Evolutionary conservation across 2,797 vertebrate species (phyloP), one percentile per base, ranked within the genome.

Genomic region (Liasis olivaceus): DNA sequence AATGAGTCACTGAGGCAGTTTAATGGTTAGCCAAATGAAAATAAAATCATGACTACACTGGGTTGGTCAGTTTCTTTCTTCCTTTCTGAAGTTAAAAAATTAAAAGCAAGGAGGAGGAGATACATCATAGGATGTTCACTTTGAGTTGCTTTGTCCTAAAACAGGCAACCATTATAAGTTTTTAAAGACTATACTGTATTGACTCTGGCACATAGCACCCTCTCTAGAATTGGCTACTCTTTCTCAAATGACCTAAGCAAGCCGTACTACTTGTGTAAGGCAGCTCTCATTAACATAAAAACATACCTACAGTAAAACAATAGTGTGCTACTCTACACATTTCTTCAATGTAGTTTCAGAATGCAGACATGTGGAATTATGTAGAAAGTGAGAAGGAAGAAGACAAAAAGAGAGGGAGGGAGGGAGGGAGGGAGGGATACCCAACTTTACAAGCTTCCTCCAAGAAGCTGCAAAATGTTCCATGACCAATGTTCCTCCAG

Each of bases 1-100:
- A 93, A 85, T 96, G 96, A 97, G 92, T 97, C 96, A 96, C 96
- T 89, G 81, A 86, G 93, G 95, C 94, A 91, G 95, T 95, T 97
- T 97, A 96, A 97, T 94, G 91, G 92, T n/a, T 91, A 87, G 89
- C 85, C 92, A 95, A 96, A 95, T 92, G 85, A 96, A 97, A 97
- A 96, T 93, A 96, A 96, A 93, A 95, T 86, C 14, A 93, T 87
- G 85, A 94, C 85, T 5, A 0, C 63, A 93, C 87, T 92, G 63
- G 90, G 95, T 96, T 93, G 93, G 96, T 96, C 95, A 93, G 6
- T 64, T 88, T 58, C 47, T 91, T 91, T n/a, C n/a, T 90, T 96
- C 92, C n/a, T 64, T 86, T 58, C 51, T 77, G 47, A 60, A 72
- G 26, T 56, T 81, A 63, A 87, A 90, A 77, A 22, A 81, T 26